Conservation (phyloP, 2,888 invertebrate species). For the Drosophila yooni region DNA sequence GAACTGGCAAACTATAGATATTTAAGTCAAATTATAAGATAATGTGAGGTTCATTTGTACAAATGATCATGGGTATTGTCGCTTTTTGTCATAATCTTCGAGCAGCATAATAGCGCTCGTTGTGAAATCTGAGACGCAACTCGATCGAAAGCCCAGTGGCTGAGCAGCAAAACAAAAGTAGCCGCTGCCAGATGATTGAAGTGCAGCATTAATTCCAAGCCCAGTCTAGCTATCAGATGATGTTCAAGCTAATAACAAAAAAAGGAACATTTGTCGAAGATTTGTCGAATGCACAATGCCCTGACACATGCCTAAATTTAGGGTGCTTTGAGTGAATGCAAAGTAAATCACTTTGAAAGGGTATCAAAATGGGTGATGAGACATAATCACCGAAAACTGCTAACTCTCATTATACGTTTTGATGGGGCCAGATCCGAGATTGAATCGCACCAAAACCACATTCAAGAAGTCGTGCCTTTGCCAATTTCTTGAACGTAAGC, state of each 20-base stretch:
- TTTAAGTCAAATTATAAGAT: slow-evolving; percentile 12
- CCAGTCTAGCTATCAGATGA: slow-evolving; percentile 33
- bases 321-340: slow-evolving; percentile 27
- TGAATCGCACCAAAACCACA: neutral
- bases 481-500: neutral
- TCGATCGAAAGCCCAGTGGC: slow-evolving; percentile 60
- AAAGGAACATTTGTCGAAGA: neutral
- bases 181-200: slow-evolving; percentile 37
- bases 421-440: neutral
- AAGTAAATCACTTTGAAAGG: slow-evolving; percentile 5
- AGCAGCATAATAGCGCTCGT: slow-evolving; percentile 32
- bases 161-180: slow-evolving; percentile 21
- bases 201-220: slow-evolving; percentile 20
- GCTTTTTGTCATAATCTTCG: slow-evolving; percentile 55
- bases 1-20: slow-evolving; percentile 5
- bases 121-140: slow-evolving; percentile 66
- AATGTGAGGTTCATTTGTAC: slow-evolving; percentile 24
- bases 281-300: slow-evolving; percentile 35
- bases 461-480: neutral
- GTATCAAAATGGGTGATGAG: slow-evolving; percentile 12
- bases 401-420: neutral
- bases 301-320: slow-evolving; percentile 4
- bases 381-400: neutral
- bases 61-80: slow-evolving; percentile 48
- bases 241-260: neutral